phyloP scores from a whole-genome alignment of 2,113 vertebrate species.

The Machaerirhynchus nigripectus region DNA sequence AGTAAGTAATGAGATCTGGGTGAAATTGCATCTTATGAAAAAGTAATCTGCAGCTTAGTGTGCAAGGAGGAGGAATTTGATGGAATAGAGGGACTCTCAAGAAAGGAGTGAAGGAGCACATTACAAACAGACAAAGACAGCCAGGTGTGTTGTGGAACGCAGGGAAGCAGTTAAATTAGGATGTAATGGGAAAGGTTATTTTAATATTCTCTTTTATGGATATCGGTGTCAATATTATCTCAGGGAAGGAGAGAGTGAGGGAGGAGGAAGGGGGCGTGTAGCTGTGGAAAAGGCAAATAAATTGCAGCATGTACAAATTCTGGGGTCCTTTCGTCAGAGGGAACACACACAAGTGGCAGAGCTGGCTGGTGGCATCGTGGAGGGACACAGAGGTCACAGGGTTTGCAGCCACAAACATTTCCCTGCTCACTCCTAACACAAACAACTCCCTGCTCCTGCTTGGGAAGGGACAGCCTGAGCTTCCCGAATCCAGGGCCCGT shows the following conservation, averaged over 20 bases:
- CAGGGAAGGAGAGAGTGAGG: background rate
- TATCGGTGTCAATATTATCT: constrained; percentile 52
- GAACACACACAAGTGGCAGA: background rate
- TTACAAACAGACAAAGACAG: constrained; percentile 56
- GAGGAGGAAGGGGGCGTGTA: background rate
- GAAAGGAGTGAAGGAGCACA: constrained; percentile 47
- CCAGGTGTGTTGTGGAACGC: background rate
- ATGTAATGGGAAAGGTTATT: constrained; percentile 46
- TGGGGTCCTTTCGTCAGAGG: background rate
- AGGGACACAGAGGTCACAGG: rapidly evolving
- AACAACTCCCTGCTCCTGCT: no score
- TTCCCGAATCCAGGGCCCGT: background rate
- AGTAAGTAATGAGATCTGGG: constrained; percentile 76
- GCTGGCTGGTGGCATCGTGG: background rate
- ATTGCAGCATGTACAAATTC: background rate
- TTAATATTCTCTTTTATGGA: constrained; percentile 48
- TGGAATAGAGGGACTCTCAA: constrained; percentile 26
- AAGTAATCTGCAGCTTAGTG: constrained; percentile 73
- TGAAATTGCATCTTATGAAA: constrained; percentile 74
- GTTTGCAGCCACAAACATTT: background rate
- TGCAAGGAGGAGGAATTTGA: constrained; percentile 53
- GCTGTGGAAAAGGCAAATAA: background rate
- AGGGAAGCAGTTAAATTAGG: constrained; percentile 59
- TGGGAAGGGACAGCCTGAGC: background rate
- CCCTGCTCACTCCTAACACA: rapidly evolving